Base-by-base conservation (phyloP, 2,797 vertebrate species). In the Ispidina picta region DNA sequence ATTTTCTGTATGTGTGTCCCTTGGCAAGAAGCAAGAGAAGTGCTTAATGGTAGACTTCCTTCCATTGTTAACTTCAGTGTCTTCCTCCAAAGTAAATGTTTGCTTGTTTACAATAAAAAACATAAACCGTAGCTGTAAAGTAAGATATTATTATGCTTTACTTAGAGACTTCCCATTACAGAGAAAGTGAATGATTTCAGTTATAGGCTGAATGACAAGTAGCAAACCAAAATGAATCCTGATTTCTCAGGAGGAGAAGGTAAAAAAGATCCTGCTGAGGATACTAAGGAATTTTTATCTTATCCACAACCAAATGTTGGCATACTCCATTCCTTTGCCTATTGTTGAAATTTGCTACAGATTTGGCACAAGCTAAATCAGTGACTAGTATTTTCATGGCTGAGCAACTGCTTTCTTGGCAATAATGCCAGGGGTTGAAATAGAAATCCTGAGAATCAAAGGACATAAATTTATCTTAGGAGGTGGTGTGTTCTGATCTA, bases 1-100 rank as follows among this genome's bases (percentile, higher is more conserved):
- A 8, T 75, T 81, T 90, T 78, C 15, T 46, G 4, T 35, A 5
- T 25, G 7, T 31, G 4, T 35, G 29, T 52, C 41, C 33, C 41
- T n/a, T 18, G 16, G 7, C 12, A 82, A 79, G n/a, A 88, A 84
- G 37, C 0, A 16, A 76, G 6, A 70, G 16, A 35, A 39, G 14
- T 21, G 9, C 13, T 56, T 15, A 73, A 48, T 2, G 4, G 9
- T 75, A 28, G 75, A 58, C 15, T 41, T 69, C 18, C 41, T 72
- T 72, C 21, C 41, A 72, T 65, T 48, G 23, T 21, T 58, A 35
- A 80, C 37, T 64, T 82, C 31, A 52, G 2, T 37, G 46, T 46
- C 43, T 77, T 85, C 71, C 51, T 90, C 14, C 51, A 89, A 80
- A 90, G 66, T n/a, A 94, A 80, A 83, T 48, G 7, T 87, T 87